Conservation (phyloP, 1,140 invertebrate genomes). For the Aphis craccivora region DNA sequence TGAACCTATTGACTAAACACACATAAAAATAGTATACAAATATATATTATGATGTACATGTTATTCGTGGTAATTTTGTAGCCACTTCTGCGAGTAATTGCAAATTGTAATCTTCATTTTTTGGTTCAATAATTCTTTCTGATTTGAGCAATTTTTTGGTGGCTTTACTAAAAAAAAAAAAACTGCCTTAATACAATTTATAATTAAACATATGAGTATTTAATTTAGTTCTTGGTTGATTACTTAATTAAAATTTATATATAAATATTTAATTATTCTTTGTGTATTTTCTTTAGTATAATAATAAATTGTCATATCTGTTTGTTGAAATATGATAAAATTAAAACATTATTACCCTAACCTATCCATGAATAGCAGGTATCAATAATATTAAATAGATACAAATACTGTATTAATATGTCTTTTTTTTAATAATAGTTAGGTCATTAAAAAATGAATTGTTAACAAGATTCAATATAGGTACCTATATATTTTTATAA, state of each 20-base stretch:
- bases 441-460: no score
- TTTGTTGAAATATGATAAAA: background rate
- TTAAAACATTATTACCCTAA: background rate
- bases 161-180: background rate
- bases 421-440: background rate
- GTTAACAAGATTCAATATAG: no score
- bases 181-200: background rate
- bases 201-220: background rate
- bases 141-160: background rate
- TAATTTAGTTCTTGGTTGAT: background rate
- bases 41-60: constrained; percentile 15
- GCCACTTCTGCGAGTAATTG: constrained; percentile 48
- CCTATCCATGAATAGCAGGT: background rate
- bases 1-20: background rate
- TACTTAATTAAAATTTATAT: background rate
- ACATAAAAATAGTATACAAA: background rate
- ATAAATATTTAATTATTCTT: background rate
- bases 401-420: background rate
- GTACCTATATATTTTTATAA: no score
- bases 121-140: background rate
- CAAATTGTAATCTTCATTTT: constrained; percentile 50
- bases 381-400: background rate
- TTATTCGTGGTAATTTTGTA: constrained; percentile 19
- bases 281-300: background rate
- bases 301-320: background rate